Evolutionary conservation across 2,888 invertebrate species (phyloP), one percentile per base, ranked within the genome.

Genomic region (Operophtera brumata): DNA sequence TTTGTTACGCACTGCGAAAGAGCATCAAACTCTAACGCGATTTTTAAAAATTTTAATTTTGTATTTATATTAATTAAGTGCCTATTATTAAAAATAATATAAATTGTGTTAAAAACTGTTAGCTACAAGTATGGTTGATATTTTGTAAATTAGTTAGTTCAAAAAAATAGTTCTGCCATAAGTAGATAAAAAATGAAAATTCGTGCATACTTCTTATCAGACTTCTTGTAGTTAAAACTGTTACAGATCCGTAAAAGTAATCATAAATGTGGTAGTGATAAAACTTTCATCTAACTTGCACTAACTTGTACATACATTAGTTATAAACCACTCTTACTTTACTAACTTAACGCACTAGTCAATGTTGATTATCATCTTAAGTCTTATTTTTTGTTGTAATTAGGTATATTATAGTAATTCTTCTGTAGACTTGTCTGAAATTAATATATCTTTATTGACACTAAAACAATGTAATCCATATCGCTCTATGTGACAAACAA

Each of bases 251-350:
- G 35, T 45, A 48, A 35, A 46, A 43, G 42, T 47, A 53, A 53
- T 50, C 32, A 30, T 53, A 40, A 48, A 47, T 42, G 41, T 49
- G 39, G 53, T 57, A 41, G 45, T 36, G 12, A 39, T 43, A 28
- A 39, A 47, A 47, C 39, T 47, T 48, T 51, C 41, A 30, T 45
- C 45, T 50, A 35, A 40, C 45, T 36, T 54, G 51, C 51, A 54
- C 54, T 37, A 13, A 53, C 45, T 37, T 59, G 53, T 57, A 57
- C 49, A 54, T 57, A 53, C 28, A 46, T 34, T 34, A 42, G 20
- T 25, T 37, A 43, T 32, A 49, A 40, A 49, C 45, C 37, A 10
- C 34, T 30, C 11, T 45, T 35, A 36, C 20, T 30, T 26, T 44
- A 30, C 12, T 59, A 46, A 36, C 36, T 42, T 42, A 44, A 45